Conservation (phyloP, 2,113 vertebrate genomes). For the Psilopsiagon aurifrons region DNA sequence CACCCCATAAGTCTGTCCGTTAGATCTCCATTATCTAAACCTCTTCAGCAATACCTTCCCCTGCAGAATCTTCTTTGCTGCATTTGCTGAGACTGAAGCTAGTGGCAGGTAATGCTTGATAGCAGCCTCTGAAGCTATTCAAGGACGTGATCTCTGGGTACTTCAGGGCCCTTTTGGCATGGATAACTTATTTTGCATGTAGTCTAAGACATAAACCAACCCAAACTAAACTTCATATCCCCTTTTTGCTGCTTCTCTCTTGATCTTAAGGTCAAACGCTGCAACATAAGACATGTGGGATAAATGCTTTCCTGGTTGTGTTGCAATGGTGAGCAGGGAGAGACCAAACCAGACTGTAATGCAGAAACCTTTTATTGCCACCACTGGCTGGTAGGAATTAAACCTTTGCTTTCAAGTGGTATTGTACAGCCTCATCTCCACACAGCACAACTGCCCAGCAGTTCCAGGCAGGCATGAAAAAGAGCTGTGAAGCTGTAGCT, state of each 20-base stretch:
- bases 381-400: neutral
- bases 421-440: neutral
- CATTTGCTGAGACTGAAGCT: neutral
- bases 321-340: neutral
- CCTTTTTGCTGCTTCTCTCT: neutral
- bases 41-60: neutral
- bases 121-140: neutral
- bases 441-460: neutral
- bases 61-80: neutral
- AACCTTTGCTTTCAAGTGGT: slow-evolving; percentile 3
- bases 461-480: slow-evolving; percentile 20
- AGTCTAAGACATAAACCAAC: neutral
- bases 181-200: neutral
- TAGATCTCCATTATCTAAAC: neutral
- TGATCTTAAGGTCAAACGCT: neutral
- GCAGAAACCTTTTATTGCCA: neutral
- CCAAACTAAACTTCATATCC: neutral
- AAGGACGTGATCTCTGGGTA: neutral
- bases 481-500: neutral
- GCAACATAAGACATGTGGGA: neutral
- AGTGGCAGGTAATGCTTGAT: neutral
- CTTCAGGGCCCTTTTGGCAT: neutral
- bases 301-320: neutral
- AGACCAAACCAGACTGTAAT: neutral
- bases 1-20: neutral